Conservation (phyloP, 2,888 invertebrate species). For the Dinocampus coccinellae region DNA sequence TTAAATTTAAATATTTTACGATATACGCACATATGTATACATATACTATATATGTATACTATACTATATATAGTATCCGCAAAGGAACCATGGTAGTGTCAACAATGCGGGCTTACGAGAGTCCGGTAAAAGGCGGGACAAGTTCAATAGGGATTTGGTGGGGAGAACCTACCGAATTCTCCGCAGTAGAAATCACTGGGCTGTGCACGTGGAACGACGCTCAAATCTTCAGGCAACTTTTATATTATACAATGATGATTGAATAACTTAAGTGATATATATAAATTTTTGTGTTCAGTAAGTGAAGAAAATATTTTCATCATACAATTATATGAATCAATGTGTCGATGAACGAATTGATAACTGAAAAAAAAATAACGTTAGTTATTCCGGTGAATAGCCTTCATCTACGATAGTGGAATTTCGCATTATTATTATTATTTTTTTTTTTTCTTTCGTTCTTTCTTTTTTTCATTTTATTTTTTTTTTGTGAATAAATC, state of each 20-base stretch:
- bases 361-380: background rate
- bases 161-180: slow-evolving; percentile 19
- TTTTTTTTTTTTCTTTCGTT: too few relatives aligned
- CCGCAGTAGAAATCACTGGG: slow-evolving; percentile 18
- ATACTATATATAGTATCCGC: background rate
- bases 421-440: too few relatives aligned
- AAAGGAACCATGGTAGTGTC: slow-evolving; percentile 2
- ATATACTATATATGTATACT: background rate
- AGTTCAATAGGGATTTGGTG: slow-evolving; percentile 20
- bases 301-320: background rate
- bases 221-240: background rate
- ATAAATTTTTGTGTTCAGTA: background rate
- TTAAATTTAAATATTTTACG: background rate
- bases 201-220: slow-evolving; percentile 23
- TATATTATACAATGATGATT: background rate
- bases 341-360: background rate
- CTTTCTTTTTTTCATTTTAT: background rate
- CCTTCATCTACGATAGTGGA: slow-evolving; percentile 14
- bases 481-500: slow-evolving; percentile 12
- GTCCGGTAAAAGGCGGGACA: slow-evolving; percentile 18
- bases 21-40: background rate
- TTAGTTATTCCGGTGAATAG: slow-evolving; percentile 2
- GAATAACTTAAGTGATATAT: background rate
- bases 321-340: background rate
- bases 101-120: slow-evolving; percentile 15